Evolutionary conservation across 2,797 vertebrate genomes (phyloP).

Genomic region (Avahi laniger): DNA sequence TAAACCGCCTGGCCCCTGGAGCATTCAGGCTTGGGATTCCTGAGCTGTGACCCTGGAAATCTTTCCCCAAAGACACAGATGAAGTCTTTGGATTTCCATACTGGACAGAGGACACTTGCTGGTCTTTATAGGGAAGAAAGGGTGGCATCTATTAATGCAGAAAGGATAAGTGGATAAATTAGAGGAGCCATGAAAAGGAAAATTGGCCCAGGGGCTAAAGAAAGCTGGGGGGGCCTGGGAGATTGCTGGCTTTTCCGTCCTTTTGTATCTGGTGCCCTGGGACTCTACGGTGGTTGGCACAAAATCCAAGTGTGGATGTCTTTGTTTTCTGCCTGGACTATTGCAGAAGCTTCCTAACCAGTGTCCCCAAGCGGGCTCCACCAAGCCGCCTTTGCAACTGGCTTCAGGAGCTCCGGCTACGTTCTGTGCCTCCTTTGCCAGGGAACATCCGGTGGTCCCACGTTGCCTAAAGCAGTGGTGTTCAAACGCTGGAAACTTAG

Average conservation of each 20-base stretch:
- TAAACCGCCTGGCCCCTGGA: background rate
- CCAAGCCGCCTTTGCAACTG: no score
- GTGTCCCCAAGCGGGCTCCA: background rate
- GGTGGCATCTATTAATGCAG: background rate
- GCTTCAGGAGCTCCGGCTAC: background rate
- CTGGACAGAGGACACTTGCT: background rate
- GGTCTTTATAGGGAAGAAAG: background rate
- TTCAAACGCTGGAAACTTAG: background rate
- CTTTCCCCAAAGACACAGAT: background rate
- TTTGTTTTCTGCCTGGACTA: background rate
- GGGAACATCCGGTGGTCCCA: background rate
- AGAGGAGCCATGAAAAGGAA: background rate
- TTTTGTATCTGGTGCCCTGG: background rate
- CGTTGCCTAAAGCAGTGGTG: background rate
- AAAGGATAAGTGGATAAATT: background rate
- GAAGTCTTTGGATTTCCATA: background rate
- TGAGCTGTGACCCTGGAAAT: background rate
- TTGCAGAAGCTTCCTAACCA: background rate
- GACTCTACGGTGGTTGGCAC: background rate
- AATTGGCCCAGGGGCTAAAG: background rate
- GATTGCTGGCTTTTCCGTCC: background rate
- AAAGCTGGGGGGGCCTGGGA: background rate
- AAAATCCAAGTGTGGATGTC: no score
- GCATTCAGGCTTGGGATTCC: no score
- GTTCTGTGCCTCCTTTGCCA: background rate